Evolutionary conservation across 2,113 vertebrate species (phyloP).

Genomic region (Pelodiscus sinensis): DNA sequence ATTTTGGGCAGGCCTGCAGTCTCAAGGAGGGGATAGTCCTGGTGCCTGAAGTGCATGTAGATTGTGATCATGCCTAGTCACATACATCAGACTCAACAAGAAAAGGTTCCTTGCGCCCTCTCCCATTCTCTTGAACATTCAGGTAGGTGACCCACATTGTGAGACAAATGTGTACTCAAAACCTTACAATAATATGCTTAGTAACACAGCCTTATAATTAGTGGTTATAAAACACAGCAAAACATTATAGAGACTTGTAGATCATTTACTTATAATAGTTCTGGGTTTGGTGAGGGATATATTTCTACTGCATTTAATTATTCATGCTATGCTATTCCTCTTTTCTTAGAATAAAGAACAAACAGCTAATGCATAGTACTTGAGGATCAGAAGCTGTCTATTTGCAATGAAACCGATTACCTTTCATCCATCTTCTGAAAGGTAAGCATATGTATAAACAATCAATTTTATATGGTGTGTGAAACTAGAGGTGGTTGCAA

Average conservation of each 20-base stretch:
- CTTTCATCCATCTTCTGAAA: constrained; percentile 14
- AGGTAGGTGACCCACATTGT: background rate
- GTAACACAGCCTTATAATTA: background rate
- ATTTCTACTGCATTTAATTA: background rate
- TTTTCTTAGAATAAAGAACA: constrained; percentile 39
- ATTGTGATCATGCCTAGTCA: background rate
- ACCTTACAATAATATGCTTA: background rate
- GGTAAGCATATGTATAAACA: constrained; percentile 41
- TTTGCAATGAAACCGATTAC: background rate
- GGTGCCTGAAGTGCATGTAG: background rate
- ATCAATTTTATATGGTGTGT: constrained; percentile 40
- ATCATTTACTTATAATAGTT: background rate
- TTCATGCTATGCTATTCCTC: background rate
- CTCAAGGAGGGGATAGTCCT: background rate
- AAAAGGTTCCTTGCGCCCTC: background rate
- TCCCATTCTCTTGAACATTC: background rate
- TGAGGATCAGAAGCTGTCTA: constrained; percentile 4
- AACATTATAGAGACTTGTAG: background rate
- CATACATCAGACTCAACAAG: background rate
- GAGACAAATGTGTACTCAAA: background rate
- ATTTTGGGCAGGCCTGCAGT: background rate
- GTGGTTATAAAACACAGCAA: background rate
- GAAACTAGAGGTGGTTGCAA: constrained; percentile 59
- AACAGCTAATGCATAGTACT: background rate
- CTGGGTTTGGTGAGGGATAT: background rate